These are phyloP conservation scores for Phalacrocorax carbo DNA, from an alignment of 2,113 vertebrate genomes.

Conservation along the genomic window DNA sequence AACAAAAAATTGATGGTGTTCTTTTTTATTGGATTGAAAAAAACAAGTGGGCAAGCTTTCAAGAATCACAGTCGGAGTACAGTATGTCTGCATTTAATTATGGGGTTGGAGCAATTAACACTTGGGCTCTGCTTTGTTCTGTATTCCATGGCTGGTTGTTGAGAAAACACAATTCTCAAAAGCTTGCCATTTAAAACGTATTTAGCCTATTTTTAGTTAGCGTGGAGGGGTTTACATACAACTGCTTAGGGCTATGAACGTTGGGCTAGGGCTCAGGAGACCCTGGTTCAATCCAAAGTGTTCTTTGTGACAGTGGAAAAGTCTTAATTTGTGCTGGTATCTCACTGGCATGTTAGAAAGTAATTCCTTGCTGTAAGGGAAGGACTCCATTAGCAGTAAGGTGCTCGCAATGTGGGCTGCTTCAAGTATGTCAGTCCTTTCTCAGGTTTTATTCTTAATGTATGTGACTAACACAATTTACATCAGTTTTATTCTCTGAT, in stretches of 20 bases:
- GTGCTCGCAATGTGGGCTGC: not conserved
- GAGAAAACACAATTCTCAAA: slow-evolving; percentile 61
- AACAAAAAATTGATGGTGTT: slow-evolving; percentile 22
- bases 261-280: not conserved
- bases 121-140: slow-evolving; percentile 59
- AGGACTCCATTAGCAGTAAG: not conserved
- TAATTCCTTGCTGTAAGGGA: not conserved
- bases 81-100: slow-evolving; percentile 69
- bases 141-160: slow-evolving; percentile 48
- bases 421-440: not conserved
- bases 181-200: slow-evolving; percentile 42
- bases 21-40: slow-evolving; percentile 36
- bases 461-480: not conserved
- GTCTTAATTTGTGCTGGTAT: not conserved
- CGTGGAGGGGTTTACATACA: not conserved
- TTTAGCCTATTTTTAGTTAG: slow-evolving; percentile 36
- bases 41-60: slow-evolving; percentile 46
- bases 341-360: not conserved
- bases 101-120: slow-evolving; percentile 58
- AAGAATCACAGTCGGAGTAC: slow-evolving; percentile 62
- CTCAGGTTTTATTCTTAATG: not conserved
- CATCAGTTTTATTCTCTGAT: not conserved
- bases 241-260: not conserved
- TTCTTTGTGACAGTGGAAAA: slow-evolving; percentile 19
- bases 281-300: not conserved